Base-by-base conservation (phyloP, 2,797 vertebrate genomes). In the Poecilia wingei region DNA sequence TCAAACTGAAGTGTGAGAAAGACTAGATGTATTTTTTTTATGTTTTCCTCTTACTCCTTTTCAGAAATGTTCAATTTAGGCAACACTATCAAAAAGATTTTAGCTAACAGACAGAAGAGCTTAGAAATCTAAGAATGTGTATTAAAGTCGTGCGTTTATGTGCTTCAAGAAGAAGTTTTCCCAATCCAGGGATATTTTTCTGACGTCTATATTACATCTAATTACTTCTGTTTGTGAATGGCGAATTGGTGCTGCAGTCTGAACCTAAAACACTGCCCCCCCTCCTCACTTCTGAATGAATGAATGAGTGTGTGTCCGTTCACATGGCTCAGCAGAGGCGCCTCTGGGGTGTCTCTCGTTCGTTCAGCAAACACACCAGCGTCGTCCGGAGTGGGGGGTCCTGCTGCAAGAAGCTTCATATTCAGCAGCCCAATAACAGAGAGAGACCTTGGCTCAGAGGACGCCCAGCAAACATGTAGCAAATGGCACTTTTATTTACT, bases 401-500 rank as follows among this genome's bases (percentile, higher is more conserved):
- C 79, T 10, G 16, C 79, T 72, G 81, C 74, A 79, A 39, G 61
- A 74, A 81, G 74, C 74, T 70, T 76, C 78, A 73, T 73, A 76
- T 84, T 81, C 86, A 68, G 83, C 74, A 39, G 87, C 82, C 82
- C 87, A 92, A 88, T 89, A 94, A 91, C 75, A 22, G 86, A 76
- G 78, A 82, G 20, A 86, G 82, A 89, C 82, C 90, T 90, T 91
- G 87, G 87, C 87, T 90, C 74, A 1, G 49, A 89, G 79, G 91
- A 91, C 83, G 73, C 91, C 93, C 86, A 91, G 92, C 93, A 95
- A 95, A 95, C 94, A 95, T 82, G 49, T 82, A 84, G 89, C 90
- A 93, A 94, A 94, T 93, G 85, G 86, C 85, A 89, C 93, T 92
- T 94, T 93, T 94, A 93, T 96, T 94, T 94, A 87, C 92, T 91